Evolutionary conservation across 2,888 invertebrate genomes (phyloP).

Genomic region (Drosophila ustulata): DNA sequence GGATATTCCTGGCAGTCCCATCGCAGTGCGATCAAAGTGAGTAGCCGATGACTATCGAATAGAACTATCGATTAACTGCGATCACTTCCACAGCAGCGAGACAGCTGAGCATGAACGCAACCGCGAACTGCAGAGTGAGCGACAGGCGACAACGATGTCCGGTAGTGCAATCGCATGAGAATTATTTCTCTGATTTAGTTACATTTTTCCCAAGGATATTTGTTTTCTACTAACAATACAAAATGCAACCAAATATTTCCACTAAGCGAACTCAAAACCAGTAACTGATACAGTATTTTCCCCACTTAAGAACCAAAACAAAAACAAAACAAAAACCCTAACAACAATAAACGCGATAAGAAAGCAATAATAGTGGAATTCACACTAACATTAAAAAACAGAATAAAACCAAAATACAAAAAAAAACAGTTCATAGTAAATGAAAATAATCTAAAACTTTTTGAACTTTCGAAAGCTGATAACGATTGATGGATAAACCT

Average conservation of each 20-base stretch:
- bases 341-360: constrained; percentile 20
- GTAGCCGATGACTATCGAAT: constrained; percentile 21
- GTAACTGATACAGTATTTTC: constrained; percentile 54
- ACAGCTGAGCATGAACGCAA: constrained; percentile 85
- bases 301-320: neutral
- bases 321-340: constrained; percentile 18
- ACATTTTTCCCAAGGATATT: constrained; percentile 77
- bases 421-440: constrained; percentile 10
- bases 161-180: constrained; percentile 86
- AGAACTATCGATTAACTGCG: neutral
- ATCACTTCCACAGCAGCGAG: constrained; percentile 78
- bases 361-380: constrained; percentile 60
- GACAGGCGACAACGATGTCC: constrained; percentile 85
- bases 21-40: constrained; percentile 85
- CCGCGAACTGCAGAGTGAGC: constrained; percentile 84
- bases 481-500: constrained; percentile 40
- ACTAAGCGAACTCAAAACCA: constrained; percentile 32
- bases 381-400: constrained; percentile 22
- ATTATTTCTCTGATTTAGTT: constrained; percentile 86
- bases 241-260: constrained; percentile 40
- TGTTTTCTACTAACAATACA: constrained; percentile 54
- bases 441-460: constrained; percentile 26
- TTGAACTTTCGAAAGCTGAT: constrained; percentile 16
- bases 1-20: constrained; percentile 84
- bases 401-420: constrained; percentile 11